Evolutionary conservation across 2,888 invertebrate genomes (phyloP).

Genomic region (Sphecodes monilicornis): DNA sequence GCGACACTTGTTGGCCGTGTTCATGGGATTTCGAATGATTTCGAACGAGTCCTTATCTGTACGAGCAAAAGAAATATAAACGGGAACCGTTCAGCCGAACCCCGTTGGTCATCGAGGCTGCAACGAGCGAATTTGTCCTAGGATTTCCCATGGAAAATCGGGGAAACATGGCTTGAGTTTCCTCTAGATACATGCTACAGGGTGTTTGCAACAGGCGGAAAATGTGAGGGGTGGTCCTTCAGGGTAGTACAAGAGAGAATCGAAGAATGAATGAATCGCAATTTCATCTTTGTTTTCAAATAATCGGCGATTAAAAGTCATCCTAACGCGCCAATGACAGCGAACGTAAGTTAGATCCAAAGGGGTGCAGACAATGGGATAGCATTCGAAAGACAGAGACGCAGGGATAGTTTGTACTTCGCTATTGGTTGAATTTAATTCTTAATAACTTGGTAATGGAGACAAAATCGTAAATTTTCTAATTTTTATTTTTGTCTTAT

Average conservation of each 20-base stretch:
- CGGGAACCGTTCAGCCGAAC: neutral
- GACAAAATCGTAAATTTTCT: neutral
- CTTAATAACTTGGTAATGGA: neutral
- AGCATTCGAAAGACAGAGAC: neutral
- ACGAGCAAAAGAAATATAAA: neutral
- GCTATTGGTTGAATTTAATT: neutral
- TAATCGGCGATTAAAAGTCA: neutral
- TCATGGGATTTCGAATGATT: neutral
- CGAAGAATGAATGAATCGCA: neutral
- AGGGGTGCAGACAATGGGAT: neutral
- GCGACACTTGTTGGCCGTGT: slow-evolving; percentile 26
- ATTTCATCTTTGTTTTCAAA: neutral
- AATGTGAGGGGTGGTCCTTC: neutral
- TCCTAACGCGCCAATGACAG: neutral
- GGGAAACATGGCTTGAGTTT: neutral
- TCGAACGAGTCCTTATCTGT: neutral
- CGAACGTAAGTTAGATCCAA: neutral
- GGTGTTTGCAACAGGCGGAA: neutral
- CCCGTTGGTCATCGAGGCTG: neutral
- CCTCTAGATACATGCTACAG: neutral
- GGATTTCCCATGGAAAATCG: neutral
- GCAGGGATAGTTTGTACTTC: neutral
- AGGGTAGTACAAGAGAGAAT: neutral
- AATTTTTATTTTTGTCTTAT: neutral
- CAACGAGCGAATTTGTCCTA: neutral